A percentile compares a stretch with the other conserved stretches of the same genome.
Conservation (phyloP, 2,888 invertebrate species). For the Morpho achilles region DNA sequence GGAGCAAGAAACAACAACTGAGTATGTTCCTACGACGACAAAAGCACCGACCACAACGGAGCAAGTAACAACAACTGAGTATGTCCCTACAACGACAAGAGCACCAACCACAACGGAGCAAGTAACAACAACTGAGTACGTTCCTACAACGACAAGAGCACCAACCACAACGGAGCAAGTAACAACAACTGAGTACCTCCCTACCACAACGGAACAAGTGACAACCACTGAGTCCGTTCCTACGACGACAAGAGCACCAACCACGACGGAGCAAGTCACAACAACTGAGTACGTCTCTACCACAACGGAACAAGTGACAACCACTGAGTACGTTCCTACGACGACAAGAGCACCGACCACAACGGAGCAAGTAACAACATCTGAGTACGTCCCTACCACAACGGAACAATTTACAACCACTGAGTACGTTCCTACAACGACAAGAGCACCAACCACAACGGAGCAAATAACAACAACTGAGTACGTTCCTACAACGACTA, state of each 20-base stretch:
- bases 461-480: background rate
- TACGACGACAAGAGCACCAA: no score
- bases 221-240: no score
- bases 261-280: no score
- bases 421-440: no score
- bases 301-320: no score
- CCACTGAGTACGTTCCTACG: no score
- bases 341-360: no score
- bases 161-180: background rate
- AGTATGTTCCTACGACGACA: background rate
- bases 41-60: background rate
- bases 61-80: background rate
- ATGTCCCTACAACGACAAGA: background rate
- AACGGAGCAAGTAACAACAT: no score
- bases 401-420: no score
- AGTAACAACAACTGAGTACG: background rate
- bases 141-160: background rate
- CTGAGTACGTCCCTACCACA: no score
- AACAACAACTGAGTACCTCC: background rate
- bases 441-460: background rate
- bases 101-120: background rate
- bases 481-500: background rate
- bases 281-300: no score
- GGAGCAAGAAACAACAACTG: background rate
- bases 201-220: background rate